Percentiles rank a stretch among this genome's conserved stretches.
phyloP scores from a whole-genome alignment of 2,113 vertebrate species.

The Dipodomys spectabilis region DNA sequence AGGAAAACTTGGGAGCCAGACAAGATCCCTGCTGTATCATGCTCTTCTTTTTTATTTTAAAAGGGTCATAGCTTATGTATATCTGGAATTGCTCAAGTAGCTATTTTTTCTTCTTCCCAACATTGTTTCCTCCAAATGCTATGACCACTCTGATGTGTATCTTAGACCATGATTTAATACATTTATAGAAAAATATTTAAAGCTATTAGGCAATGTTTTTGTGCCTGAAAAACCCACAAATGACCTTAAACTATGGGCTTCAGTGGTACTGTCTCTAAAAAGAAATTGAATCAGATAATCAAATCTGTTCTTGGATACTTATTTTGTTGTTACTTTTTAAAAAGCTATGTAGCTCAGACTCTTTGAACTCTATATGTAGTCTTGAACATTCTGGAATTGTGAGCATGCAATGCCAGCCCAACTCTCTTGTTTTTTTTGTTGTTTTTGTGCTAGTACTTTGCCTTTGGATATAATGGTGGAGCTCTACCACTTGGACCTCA shows the following conservation, averaged over 20 bases:
- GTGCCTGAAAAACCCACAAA: slow-evolving; percentile 7
- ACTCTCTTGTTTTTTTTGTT: too few relatives aligned
- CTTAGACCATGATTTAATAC: slow-evolving; percentile 20
- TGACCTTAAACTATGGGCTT: slow-evolving; percentile 25
- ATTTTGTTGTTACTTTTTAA: too few relatives aligned
- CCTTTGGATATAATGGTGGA: too few relatives aligned
- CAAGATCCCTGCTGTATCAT: too few relatives aligned
- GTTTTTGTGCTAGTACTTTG: too few relatives aligned
- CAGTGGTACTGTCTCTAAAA: slow-evolving; percentile 7
- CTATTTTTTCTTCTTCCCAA: slow-evolving; percentile 9
- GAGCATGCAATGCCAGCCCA: too few relatives aligned
- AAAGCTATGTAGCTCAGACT: too few relatives aligned
- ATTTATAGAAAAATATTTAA: slow-evolving; percentile 24
- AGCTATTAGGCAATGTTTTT: slow-evolving; percentile 25
- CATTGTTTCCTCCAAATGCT: background rate
- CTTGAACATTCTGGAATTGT: too few relatives aligned
- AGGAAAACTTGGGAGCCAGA: background rate
- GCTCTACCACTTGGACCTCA: too few relatives aligned
- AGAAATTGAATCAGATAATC: background rate
- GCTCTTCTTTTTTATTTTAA: background rate
- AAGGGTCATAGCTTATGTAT: background rate
- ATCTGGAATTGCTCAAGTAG: background rate
- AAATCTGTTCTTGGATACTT: background rate
- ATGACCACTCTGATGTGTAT: slow-evolving; percentile 12
- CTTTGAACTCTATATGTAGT: too few relatives aligned